Evolutionary conservation across 1,140 invertebrate species (phyloP).

Genomic region (Temnothorax nylanderi): DNA sequence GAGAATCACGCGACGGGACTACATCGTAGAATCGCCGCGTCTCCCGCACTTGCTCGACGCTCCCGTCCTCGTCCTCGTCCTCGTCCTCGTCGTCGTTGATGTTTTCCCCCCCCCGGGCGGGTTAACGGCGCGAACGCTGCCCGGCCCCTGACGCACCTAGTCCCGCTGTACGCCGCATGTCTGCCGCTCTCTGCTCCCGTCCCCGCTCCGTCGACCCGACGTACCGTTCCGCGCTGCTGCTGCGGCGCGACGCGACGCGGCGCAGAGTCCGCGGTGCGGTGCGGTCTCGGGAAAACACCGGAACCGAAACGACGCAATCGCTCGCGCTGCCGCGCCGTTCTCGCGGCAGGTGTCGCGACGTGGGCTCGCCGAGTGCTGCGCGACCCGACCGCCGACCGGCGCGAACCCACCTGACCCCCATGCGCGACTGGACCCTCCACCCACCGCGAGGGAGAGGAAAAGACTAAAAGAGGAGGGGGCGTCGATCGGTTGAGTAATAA

Average conservation of each 20-base stretch:
- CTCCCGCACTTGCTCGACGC: conserved; percentile 34
- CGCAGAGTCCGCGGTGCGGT: background rate
- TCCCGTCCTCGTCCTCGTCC: background rate
- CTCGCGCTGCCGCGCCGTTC: conserved; percentile 64
- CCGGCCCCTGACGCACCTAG: conserved; percentile 62
- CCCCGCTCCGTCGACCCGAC: background rate
- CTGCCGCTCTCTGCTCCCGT: conserved; percentile 31
- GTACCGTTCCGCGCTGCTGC: background rate
- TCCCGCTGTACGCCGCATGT: conserved; percentile 71
- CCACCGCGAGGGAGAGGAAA: background rate
- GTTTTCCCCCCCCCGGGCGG: background rate
- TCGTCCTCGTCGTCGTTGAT: conserved; percentile 7
- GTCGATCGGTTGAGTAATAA: conserved; percentile 27
- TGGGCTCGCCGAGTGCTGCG: background rate
- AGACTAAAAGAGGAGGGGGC: background rate
- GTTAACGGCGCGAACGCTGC: conserved; percentile 54
- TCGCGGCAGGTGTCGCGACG: conserved; percentile 79
- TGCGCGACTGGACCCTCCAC: background rate
- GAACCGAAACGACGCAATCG: conserved; percentile 73
- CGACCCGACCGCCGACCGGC: background rate
- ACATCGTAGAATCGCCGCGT: conserved; percentile 43
- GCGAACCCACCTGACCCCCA: background rate
- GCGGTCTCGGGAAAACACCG: conserved; percentile 39
- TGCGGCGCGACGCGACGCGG: background rate
- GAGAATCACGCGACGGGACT: conserved; percentile 5